These are phyloP conservation scores for Bombus huntii DNA, from an alignment of 1,140 invertebrate genomes.

Conservation along the genomic window DNA sequence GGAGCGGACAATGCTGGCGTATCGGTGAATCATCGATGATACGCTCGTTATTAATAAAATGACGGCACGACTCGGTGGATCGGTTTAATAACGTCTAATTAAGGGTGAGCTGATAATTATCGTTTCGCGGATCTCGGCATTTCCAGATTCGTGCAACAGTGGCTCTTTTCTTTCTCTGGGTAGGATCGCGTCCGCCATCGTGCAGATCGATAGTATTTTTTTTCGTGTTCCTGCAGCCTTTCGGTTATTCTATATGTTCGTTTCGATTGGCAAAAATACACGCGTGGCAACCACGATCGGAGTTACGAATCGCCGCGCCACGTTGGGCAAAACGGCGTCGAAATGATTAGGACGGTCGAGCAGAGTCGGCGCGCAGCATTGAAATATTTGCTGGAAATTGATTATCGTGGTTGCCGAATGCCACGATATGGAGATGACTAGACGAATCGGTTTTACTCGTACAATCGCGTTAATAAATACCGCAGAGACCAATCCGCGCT, in stretches of 20 bases:
- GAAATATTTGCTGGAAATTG: conserved; percentile 64
- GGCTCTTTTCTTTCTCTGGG: conserved; percentile 22
- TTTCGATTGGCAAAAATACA: background rate
- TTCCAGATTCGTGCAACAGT: conserved; percentile 8
- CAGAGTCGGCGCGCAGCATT: conserved; percentile 18
- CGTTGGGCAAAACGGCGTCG: background rate
- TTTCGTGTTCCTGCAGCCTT: background rate
- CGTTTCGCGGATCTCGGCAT: conserved; percentile 34
- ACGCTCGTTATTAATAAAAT: conserved; percentile 65
- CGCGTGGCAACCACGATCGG: background rate
- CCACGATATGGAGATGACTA: conserved; percentile 57
- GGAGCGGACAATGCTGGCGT: conserved; percentile 39
- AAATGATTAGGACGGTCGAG: conserved; percentile 24
- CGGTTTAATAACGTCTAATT: conserved; percentile 69
- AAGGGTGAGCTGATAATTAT: conserved; percentile 51
- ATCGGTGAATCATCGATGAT: conserved; percentile 60
- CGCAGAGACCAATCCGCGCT: conserved; percentile 60
- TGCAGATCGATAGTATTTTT: background rate
- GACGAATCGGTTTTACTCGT: conserved; percentile 63
- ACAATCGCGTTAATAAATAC: conserved; percentile 69
- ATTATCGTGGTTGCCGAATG: conserved; percentile 56
- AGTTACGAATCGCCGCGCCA: background rate
- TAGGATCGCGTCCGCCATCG: background rate
- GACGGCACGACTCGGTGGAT: conserved; percentile 45
- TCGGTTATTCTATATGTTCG: too few relatives aligned